Base-by-base conservation (phyloP, 2,113 vertebrate genomes). In the Pangasianodon hypophthalmus region DNA sequence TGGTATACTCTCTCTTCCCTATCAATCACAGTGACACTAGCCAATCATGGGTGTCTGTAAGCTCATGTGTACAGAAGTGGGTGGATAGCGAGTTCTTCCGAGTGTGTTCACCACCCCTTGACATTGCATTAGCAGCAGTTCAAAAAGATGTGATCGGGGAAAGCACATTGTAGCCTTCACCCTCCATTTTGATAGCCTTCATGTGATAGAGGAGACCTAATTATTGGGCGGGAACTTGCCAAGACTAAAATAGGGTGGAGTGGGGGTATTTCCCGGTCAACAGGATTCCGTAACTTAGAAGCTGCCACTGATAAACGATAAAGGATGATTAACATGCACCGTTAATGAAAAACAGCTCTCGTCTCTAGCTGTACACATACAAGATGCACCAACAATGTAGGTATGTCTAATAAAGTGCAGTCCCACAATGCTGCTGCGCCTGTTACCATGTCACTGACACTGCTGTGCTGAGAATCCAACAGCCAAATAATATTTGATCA, bases 401-500 rank as follows among this genome's bases (percentile, higher is more conserved):
- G 21, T 77, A 21, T 48, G 73, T 48, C 69, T 19, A 41, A 32
- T 69, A 73, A 41, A 73, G 11, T 73, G 16, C 69, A 73, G 69
- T 73, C 67, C n/a, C 69, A 73, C 69, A 73, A 19, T 73, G 69
- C 32, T 41, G 2, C 73, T 46, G 73, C 9, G 0, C 13, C 73
- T 73, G 1, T 48, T 46, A 11, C 7, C 73, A 26, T 26, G 44
- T n/a, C 24, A 80, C 4, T 80, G 77, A 50, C 26, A 80, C 26
- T 50, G 77, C 46, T 16, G 77, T 48, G 11, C 26, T 50, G 77
- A 50, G 46, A 80, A 80, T 50, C 14, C 46, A 80, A 80, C 26
- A 50, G 11, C 11, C 46, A 80, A 48, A 80, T 80, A 52, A 50
- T 80, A 50, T 80, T 80, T 80, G 77, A 80, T 80, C 77, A 80